phyloP scores from a whole-genome alignment of 2,113 vertebrate species.

The Pycnonotus jocosus region DNA sequence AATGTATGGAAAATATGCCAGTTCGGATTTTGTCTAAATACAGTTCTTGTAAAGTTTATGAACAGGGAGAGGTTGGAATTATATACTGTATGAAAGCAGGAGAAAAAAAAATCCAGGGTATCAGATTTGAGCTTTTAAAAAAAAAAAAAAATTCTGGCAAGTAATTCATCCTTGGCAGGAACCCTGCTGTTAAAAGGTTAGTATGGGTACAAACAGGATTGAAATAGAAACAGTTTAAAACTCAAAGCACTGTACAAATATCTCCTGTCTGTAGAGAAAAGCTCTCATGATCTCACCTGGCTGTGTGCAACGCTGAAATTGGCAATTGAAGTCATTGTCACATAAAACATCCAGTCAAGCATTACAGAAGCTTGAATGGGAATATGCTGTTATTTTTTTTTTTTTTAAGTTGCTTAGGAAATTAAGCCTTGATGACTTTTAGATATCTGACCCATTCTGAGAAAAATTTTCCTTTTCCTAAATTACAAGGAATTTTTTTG shows the following conservation, averaged over 20 bases:
- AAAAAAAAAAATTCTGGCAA: not conserved
- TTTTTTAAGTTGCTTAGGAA: not conserved
- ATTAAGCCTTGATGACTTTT: not conserved
- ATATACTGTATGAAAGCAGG: not conserved
- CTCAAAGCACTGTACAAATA: not conserved
- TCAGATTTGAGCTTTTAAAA: not conserved
- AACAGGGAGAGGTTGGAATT: not conserved
- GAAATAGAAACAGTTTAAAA: not conserved
- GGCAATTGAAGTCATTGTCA: not conserved
- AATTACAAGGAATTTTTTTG: not conserved
- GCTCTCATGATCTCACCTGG: not conserved
- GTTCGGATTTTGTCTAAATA: not conserved
- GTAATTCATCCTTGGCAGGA: not conserved
- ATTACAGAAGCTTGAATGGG: not conserved
- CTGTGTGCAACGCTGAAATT: not conserved
- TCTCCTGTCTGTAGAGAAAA: not conserved
- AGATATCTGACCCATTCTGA: not conserved
- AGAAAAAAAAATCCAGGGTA: not conserved
- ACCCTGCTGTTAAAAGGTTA: not conserved
- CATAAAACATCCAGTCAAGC: not conserved
- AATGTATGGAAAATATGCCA: not conserved
- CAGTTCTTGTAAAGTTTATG: not conserved
- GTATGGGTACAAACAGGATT: not conserved
- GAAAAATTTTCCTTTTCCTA: not conserved
- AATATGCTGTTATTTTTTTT: not conserved